phyloP scores from a whole-genome alignment of 2,113 vertebrate genomes.

The Ctenomys sociabilis region DNA sequence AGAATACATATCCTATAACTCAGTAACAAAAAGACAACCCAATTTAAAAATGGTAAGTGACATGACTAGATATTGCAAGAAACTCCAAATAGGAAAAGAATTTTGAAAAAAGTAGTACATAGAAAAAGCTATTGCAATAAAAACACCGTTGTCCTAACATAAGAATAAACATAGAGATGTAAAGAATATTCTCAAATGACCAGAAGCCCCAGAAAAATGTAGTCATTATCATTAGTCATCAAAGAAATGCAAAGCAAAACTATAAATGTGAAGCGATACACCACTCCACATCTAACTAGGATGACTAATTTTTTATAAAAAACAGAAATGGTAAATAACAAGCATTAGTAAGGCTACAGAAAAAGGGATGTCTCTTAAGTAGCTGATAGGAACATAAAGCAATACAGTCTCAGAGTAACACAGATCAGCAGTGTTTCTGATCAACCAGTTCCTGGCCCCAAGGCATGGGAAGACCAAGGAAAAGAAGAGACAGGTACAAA shows the following conservation, averaged over 20 bases:
- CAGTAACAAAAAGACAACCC: background rate
- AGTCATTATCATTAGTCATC: background rate
- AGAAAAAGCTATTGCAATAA: too few relatives aligned
- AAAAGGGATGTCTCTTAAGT: background rate
- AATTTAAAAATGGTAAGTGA: background rate
- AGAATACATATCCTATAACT: background rate
- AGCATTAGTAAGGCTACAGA: background rate
- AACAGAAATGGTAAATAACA: background rate
- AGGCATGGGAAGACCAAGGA: background rate
- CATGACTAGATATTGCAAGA: background rate
- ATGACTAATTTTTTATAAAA: background rate
- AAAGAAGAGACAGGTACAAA: background rate
- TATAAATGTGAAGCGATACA: background rate
- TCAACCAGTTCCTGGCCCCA: background rate
- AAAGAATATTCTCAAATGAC: background rate
- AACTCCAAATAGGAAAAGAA: too few relatives aligned
- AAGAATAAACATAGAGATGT: background rate
- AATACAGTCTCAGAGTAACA: background rate
- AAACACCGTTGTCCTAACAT: too few relatives aligned
- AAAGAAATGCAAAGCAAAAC: slow-evolving; percentile 10
- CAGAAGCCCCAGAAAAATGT: background rate
- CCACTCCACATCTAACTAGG: background rate
- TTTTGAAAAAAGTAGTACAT: too few relatives aligned
- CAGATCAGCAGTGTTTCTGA: background rate
- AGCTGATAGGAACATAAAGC: background rate